These are phyloP conservation scores for Myripristis murdjan DNA, from an alignment of 2,797 vertebrate species.

Conservation along the genomic window DNA sequence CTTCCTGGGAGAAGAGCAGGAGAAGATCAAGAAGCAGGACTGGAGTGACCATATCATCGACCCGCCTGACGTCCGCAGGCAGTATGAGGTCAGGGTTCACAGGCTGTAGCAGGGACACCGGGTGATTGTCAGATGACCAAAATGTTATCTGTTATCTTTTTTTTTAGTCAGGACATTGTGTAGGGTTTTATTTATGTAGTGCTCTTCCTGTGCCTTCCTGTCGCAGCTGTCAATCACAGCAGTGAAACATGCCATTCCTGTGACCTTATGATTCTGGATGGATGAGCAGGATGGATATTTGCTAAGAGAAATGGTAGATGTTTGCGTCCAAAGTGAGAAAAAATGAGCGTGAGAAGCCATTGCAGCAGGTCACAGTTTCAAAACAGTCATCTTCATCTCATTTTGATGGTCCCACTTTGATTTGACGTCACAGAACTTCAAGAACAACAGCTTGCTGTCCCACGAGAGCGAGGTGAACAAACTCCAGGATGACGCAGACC, in stretches of 20 bases:
- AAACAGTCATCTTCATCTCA: too few relatives aligned
- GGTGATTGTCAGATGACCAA: too few relatives aligned
- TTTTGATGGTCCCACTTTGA: constrained; percentile 1
- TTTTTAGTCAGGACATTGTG: too few relatives aligned
- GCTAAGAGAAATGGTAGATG: too few relatives aligned
- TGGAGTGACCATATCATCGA: constrained; percentile 96
- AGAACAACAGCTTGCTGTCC: constrained; percentile 91
- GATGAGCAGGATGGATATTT: too few relatives aligned
- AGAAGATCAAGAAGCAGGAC: constrained; percentile 91
- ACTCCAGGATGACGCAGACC: constrained; percentile 94
- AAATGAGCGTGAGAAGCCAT: too few relatives aligned
- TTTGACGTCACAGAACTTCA: constrained; percentile 89
- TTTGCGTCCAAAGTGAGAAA: too few relatives aligned
- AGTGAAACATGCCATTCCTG: background rate
- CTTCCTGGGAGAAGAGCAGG: constrained; percentile 90
- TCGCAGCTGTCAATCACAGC: background rate
- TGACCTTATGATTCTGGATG: background rate
- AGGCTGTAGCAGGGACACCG: too few relatives aligned
- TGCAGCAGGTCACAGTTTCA: too few relatives aligned
- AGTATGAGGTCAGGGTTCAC: constrained; percentile 90
- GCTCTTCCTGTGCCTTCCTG: too few relatives aligned
- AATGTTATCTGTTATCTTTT: too few relatives aligned
- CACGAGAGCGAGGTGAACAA: constrained; percentile 93
- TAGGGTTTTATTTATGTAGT: too few relatives aligned
- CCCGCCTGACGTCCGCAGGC: constrained; percentile 84